Evolutionary conservation across 2,113 vertebrate genomes (phyloP), one percentile per base, ranked within the genome.

Genomic region (Furnarius figulus): DNA sequence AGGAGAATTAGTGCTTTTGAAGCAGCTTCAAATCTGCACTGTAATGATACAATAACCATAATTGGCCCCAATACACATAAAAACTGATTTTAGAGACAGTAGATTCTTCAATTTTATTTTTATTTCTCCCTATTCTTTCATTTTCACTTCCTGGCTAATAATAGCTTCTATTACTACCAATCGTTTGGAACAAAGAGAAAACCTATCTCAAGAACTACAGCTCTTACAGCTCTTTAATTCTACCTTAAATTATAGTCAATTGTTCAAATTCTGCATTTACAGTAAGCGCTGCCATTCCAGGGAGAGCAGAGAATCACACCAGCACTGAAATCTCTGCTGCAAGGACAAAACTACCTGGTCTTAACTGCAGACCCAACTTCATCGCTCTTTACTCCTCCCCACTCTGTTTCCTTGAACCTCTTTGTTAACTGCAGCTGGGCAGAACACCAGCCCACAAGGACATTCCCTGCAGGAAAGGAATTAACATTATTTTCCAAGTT

Each of bases 121-220:
- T 84, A 95, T 93, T 96, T 94, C 87, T 95, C 70, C 89, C 77
- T n/a, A 50, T 91, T 94, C 84, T 94, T 94, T 87, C 84, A 82
- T 94, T 95, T 90, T 92, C 52, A 53, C 67, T 91, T 96, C 65
- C 46, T 37, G 61, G 56, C 61, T 92, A 87, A 81, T 89, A 95
- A 88, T 68, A 94, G 58, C 73, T 68, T 79, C 56, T 92, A 72
- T 95, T 96, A 87, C 94, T 85, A 95, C 58, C 77, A 94, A 49
- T 68, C 20, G 1, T 91, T 97, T 68, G 58, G 89, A 95, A 95
- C 56, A 95, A 95, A 85, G 76, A 94, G 52, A 86, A 94, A 92
- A 84, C 52, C 52, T 68, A 37, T 82, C 66, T 93, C 30, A 24
- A 59, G 73, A 89, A 72, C 59, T 47, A 77, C 61, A 83, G 75